phyloP scores from a whole-genome alignment of 2,888 invertebrate species.

The Deladenus siricidicola region DNA sequence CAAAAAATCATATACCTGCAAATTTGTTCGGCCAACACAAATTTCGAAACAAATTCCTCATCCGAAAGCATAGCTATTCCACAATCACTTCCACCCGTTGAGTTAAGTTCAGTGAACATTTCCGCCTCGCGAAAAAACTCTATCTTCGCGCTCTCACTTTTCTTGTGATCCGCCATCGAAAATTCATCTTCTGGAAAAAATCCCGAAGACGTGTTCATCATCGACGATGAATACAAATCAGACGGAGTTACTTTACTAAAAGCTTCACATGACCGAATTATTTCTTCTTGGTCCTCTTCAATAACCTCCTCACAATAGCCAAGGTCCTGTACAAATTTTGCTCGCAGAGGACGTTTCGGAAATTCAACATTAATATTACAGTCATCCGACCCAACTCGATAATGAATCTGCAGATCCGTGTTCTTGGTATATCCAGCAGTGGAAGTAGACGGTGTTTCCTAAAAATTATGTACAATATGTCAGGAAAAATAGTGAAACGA shows the following conservation, averaged over 20 bases:
- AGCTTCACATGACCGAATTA: no score
- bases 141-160: neutral
- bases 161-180: no score
- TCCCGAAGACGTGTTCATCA: slow-evolving; percentile 8
- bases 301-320: slow-evolving; percentile 16
- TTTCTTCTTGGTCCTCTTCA: slow-evolving; percentile 2
- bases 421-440: no score
- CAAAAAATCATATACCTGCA: slow-evolving; percentile 41
- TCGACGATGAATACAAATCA: neutral
- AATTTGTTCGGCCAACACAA: slow-evolving; percentile 46
- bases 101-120: slow-evolving; percentile 11
- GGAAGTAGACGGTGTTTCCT: no score
- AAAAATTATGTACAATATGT: no score
- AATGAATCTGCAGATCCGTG: neutral
- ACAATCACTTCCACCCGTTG: slow-evolving; percentile 4
- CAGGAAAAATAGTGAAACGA: no score
- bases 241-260: slow-evolving; percentile 3
- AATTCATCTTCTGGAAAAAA: no score
- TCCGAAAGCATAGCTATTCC: slow-evolving; percentile 26
- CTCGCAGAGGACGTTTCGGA: no score
- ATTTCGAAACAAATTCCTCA: slow-evolving; percentile 44
- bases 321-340: slow-evolving; percentile 10
- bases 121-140: slow-evolving; percentile 13
- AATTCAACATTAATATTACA: slow-evolving; percentile 11
- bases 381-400: neutral